Evolutionary conservation across 2,888 invertebrate genomes (phyloP).

Genomic region (Epinotia bilunana): DNA sequence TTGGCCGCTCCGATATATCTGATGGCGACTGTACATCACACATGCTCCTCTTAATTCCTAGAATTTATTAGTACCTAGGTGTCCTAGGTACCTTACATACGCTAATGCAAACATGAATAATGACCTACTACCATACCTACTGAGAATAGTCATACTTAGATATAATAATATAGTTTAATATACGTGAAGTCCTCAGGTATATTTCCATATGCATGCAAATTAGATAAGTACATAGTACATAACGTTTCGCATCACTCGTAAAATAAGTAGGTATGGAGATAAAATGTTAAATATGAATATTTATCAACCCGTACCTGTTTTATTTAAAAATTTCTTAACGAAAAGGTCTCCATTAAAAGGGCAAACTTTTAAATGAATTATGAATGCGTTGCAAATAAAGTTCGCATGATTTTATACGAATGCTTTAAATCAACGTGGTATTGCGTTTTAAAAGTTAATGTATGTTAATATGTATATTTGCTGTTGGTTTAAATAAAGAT

Average conservation of each 20-base stretch:
- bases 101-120: background rate
- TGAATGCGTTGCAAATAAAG: conserved; percentile 23
- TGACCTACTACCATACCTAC: background rate
- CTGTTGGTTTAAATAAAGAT: too few species aligned
- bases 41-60: conserved; percentile 2
- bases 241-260: conserved; percentile 23
- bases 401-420: background rate
- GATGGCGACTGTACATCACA: background rate
- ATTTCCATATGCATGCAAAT: conserved; percentile 29
- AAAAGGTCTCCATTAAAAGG: conserved; percentile 44
- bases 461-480: too few species aligned
- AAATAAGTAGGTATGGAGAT: conserved; percentile 38
- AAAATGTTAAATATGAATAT: conserved; percentile 41
- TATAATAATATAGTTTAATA: background rate
- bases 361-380: conserved; percentile 34
- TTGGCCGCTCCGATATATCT: too few species aligned
- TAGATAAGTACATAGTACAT: conserved; percentile 36
- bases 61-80: too few species aligned
- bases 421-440: background rate
- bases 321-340: conserved; percentile 35
- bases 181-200: conserved; percentile 3
- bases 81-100: background rate
- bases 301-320: conserved; percentile 38
- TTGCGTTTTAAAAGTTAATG: background rate
- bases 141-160: background rate